Evolutionary conservation across 2,113 vertebrate genomes (phyloP), one percentile per base, ranked within the genome.

Genomic region (Lagopus leucura): DNA sequence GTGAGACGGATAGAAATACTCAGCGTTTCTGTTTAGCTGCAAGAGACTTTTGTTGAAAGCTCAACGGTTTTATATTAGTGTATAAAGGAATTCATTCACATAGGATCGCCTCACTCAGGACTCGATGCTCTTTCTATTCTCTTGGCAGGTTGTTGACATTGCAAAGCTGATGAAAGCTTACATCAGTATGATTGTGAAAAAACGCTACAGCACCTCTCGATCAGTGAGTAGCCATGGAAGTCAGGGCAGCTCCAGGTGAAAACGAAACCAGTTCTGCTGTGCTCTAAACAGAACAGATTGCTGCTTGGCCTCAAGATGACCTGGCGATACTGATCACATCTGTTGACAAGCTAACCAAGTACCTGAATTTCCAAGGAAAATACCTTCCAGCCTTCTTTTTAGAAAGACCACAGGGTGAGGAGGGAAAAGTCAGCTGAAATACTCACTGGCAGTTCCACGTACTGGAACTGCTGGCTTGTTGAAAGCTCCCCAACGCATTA

Each of bases 141-240:
- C 27, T 79, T 67, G 40, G 73, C 97, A 99, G 99, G 99, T 99
- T 93, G 99, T 99, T 97, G 99, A 99, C 92, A 99, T 99, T 73
- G 99, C 99, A 69, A 99, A 99, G 95, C 98, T 99, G 91, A 99
- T 99, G 99, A 99, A 99, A 95, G 99, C 99, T 52, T 99, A 99
- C 97, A 99, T 99, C 98, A 99, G 99, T 96, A 99, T 99, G 98
- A 99, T 99, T 2, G 99, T 99, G 85, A 99, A 99, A 97, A 99
- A 99, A 89, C 99, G 99, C 95, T 99, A 99, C 97, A 99, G 99
- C 97, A 99, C 98, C 94, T 98, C 98, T 11, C 98, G 98, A 34
- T 99, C 99, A 3, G 96, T 98, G 96, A 98, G 99, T 87, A 99
- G 98, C 96, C 98, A 98, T 8, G 98, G 98, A 90, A 98, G 98